Percentiles rank a stretch among this genome's conserved stretches.
Evolutionary conservation across 2,113 vertebrate species (phyloP).

Genomic region (Hiodon alosoides): DNA sequence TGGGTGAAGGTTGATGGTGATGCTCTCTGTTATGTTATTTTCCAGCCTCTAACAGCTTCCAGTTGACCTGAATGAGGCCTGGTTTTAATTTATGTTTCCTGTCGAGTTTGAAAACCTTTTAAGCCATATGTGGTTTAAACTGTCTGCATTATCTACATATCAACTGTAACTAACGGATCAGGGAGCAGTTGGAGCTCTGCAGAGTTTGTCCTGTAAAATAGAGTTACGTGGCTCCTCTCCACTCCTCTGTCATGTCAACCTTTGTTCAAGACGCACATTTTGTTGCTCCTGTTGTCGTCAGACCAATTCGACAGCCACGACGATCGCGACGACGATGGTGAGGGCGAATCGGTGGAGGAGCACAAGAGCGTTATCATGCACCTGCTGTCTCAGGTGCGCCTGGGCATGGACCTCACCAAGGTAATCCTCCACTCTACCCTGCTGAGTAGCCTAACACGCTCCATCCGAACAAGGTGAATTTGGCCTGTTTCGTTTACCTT

Average conservation of each 20-base stretch:
- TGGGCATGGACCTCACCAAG: conserved; percentile 98
- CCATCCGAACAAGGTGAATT: too few species aligned
- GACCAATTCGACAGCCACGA: conserved; percentile 89
- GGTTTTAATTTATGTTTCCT: too few species aligned
- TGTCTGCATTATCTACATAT: neutral
- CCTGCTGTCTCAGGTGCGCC: conserved; percentile 89
- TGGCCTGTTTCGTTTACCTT: too few species aligned
- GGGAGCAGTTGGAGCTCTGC: neutral
- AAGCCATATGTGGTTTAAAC: too few species aligned
- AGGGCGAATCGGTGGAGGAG: conserved; percentile 94
- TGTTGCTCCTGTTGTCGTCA: conserved; percentile 34
- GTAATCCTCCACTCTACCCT: conserved; percentile 50
- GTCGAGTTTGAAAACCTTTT: too few species aligned
- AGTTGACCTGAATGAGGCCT: too few species aligned
- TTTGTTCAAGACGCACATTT: neutral
- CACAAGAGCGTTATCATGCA: conserved; percentile 99
- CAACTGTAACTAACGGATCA: neutral
- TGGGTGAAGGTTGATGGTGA: too few species aligned
- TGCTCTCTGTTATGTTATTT: too few species aligned
- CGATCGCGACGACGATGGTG: conserved; percentile 84
- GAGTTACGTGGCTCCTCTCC: too few species aligned
- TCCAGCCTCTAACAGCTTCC: too few species aligned
- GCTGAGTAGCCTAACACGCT: too few species aligned
- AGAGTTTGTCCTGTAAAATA: too few species aligned
- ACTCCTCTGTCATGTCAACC: neutral